Evolutionary conservation across 1,140 invertebrate genomes (phyloP), one percentile per base, ranked within the genome.

Genomic region (Tachypleus tridentatus): DNA sequence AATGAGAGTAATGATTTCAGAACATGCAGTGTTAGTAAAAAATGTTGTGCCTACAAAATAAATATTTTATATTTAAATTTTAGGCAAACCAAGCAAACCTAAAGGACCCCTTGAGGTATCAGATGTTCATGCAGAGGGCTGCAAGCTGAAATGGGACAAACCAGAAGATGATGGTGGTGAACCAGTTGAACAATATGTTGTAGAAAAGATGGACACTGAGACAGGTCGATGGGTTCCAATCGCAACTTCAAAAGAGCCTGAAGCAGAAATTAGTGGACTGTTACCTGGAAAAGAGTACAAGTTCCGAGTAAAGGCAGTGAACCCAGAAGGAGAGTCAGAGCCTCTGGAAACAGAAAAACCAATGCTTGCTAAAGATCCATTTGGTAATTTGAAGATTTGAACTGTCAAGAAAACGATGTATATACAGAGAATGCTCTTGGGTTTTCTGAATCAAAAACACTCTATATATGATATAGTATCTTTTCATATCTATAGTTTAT

Each of bases 211-310:
- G 89, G 93, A 97, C 76, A 86, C 87, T 0, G 91, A 95, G 69
- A 89, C 87, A 48, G 93, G 93, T 8, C 78, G 93, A 70, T 97
- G 94, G 94, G 89, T 96, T 9, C 93, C 93, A 8, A 91, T 92
- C 29, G 86, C 85, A 51, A 91, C 88, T 10, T 87, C 87, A 11
- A 95, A 95, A 76, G 86, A 85, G 4, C 91, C 70, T 3, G 68
- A 71, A 58, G 70, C 69, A 3, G 70, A 70, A 11, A 75, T 82
- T 5, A 84, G 84, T 48, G 93, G 92, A 5, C 80, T 99, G 0
- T 91, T 92, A 60, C 93, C 97, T 78, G 96, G 95, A 67, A 97
- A 98, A 76, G 92, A 96, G 74, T 99, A 99, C 77, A 83, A 92
- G 75, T 99, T 99, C 84, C 82, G 95, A 59, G 94, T 98, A 0